Base-by-base conservation (phyloP, 2,113 vertebrate genomes). In the Tyrannus savana region DNA sequence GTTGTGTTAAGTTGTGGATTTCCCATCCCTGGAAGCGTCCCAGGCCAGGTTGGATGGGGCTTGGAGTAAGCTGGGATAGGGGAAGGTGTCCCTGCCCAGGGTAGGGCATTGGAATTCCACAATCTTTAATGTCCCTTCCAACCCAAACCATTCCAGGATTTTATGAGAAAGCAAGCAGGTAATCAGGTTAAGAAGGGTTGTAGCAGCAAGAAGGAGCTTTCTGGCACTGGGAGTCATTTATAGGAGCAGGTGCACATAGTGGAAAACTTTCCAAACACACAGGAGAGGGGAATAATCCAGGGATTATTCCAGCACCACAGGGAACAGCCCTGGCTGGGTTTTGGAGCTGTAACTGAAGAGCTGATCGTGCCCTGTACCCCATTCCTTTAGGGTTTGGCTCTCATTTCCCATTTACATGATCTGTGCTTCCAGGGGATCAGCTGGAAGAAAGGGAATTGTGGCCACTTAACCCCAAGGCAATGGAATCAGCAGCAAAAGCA, bases 161-260 rank as follows among this genome's bases (percentile, higher is more conserved):
- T 62, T 22, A 6, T 2, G 35, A 7, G 14, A n/a, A n/a, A n/a
- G n/a, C n/a, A n/a, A n/a, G n/a, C n/a, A n/a, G n/a, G n/a, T n/a
- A n/a, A n/a, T n/a, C n/a, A n/a, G n/a, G n/a, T n/a, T n/a, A n/a
- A 77, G 25, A n/a, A 4, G 53, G 53, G 23, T 42, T 13, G 19
- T 14, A 44, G 39, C 11, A 82, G 35, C 16, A 72, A 53, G 35
- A 75, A 71, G 25, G 53, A 33, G 1, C 4, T 66, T 53, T 31
- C 14, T 5, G 46, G 47, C 10, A 7, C 25, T 52, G 67, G 12
- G 10, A 31, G 49, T 16, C 23, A 9, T 13, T 3, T 62, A 2
- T 41, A n/a, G 35, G 19, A 39, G 10, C 5, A 19, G 7, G 15
- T 33, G 2, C 7, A 37, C 25, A 5, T 0, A 15, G 25, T 1